These are phyloP conservation scores for Phyllotreta striolata DNA, from an alignment of 2,888 invertebrate genomes.

Conservation along the genomic window DNA sequence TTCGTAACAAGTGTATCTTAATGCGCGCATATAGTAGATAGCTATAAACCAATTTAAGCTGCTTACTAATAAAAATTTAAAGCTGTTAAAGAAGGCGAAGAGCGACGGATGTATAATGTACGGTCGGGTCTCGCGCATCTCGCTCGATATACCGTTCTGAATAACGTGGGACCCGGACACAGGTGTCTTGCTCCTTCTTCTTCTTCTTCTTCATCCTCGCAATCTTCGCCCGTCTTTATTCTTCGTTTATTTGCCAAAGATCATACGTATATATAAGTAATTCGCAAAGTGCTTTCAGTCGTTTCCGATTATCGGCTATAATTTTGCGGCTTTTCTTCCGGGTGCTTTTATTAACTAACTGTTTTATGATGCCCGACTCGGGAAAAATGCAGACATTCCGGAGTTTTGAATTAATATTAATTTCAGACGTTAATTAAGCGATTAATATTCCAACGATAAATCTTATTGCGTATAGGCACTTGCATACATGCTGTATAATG, in stretches of 20 bases:
- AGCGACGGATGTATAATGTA: slow-evolving; percentile 38
- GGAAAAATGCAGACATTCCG: no score
- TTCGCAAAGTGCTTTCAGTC: slow-evolving; percentile 28
- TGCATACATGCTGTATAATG: no score
- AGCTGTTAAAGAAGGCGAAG: slow-evolving; percentile 39
- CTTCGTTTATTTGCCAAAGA: slow-evolving; percentile 15
- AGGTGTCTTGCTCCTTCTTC: slow-evolving; percentile 45
- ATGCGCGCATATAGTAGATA: slow-evolving; percentile 39
- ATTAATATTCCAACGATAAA: no score
- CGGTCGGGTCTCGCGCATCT: slow-evolving; percentile 35
- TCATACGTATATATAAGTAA: slow-evolving; percentile 24
- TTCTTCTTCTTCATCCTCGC: slow-evolving; percentile 16
- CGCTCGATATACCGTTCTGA: slow-evolving; percentile 41
- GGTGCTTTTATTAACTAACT: slow-evolving; percentile 13
- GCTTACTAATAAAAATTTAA: slow-evolving; percentile 46
- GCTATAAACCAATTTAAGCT: slow-evolving; percentile 47
- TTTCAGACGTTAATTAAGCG: no score
- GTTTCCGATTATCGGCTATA: slow-evolving; percentile 27
- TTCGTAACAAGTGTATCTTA: slow-evolving; percentile 37
- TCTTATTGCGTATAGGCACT: no score
- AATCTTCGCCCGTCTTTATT: slow-evolving; percentile 16
- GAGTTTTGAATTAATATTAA: no score
- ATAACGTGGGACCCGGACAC: slow-evolving; percentile 52
- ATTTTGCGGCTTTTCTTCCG: slow-evolving; percentile 25
- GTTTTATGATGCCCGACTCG: slow-evolving; percentile 4